Evolutionary conservation across 1,140 invertebrate genomes (phyloP), one percentile per base, ranked within the genome.

Genomic region (Chelonus insularis): DNA sequence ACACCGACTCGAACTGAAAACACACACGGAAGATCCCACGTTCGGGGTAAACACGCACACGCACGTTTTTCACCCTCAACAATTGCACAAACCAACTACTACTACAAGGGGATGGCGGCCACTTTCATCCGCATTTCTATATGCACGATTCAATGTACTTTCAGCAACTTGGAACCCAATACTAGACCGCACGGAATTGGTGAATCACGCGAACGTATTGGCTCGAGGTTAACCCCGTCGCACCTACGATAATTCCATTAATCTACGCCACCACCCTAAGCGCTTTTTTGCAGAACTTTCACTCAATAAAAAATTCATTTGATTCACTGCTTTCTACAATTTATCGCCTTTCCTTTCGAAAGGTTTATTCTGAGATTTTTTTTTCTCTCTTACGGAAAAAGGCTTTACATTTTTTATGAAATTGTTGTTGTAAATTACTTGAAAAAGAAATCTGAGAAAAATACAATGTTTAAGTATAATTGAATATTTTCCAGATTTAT

Each of bases 141-240:
- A 37, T 54, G n/a, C 34, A 37, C 48, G 25, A 45, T 9, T 34
- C 16, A 8, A 43, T 62, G 11, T 50, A 32, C 41, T 21, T 18
- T 32, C 12, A 48, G 47, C 20, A 36, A 18, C 39, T 18, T 39
- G 45, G 43, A 52, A 25, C 48, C 43, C 57, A 59, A 11, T 29
- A 45, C 50, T 34, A 52, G 64, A 68, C 70, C 65, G 58, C 63
- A 66, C 71, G 63, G 68, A 71, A 74, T 75, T 72, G 57, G 39
- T 61, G 63, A 71, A 72, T 73, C 68, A 74, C 73, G 73, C 73
- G 62, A 77, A 37, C 55, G 55, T 36, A 51, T 69, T 45, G 63
- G 65, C 71, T 68, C 57, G 72, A 68, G 68, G 70, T 72, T 77
- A 73, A 75, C 58, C 72, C 68, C 65, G 68, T 73, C 70, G 59